A percentile compares a stretch with the other conserved stretches of the same genome.
Conservation (phyloP, 2,797 vertebrate genomes). For the Fratercula arctica region DNA sequence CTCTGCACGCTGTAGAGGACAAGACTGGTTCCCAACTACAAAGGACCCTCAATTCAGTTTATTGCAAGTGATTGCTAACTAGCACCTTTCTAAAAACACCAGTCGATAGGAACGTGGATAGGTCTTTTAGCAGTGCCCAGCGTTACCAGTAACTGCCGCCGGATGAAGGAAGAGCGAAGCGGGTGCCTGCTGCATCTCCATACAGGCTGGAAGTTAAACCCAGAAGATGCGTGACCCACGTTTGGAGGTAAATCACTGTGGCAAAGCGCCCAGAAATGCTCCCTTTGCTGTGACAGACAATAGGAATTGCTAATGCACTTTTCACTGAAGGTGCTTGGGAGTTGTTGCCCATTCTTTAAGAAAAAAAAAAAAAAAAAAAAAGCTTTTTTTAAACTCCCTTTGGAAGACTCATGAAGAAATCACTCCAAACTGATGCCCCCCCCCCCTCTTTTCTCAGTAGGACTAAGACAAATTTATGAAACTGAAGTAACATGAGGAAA, state of each 20-base stretch:
- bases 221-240: fast-evolving
- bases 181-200: background rate
- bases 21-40: background rate
- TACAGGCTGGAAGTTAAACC: background rate
- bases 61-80: background rate
- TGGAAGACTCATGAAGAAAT: background rate
- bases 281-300: background rate
- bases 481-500: background rate
- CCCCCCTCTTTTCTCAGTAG: background rate
- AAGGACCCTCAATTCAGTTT: background rate
- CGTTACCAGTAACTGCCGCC: fast-evolving
- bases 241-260: fast-evolving
- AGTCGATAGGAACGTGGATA: background rate
- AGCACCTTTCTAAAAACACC: background rate
- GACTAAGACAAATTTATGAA: background rate
- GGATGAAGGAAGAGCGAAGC: fast-evolving
- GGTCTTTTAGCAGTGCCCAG: background rate
- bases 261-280: background rate
- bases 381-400: background rate
- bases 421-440: background rate
- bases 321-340: background rate
- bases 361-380: background rate
- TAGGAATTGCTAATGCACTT: background rate
- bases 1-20: background rate
- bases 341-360: background rate